Evolutionary conservation across 2,113 vertebrate species (phyloP).

Genomic region (Forbesichthys agassizii): DNA sequence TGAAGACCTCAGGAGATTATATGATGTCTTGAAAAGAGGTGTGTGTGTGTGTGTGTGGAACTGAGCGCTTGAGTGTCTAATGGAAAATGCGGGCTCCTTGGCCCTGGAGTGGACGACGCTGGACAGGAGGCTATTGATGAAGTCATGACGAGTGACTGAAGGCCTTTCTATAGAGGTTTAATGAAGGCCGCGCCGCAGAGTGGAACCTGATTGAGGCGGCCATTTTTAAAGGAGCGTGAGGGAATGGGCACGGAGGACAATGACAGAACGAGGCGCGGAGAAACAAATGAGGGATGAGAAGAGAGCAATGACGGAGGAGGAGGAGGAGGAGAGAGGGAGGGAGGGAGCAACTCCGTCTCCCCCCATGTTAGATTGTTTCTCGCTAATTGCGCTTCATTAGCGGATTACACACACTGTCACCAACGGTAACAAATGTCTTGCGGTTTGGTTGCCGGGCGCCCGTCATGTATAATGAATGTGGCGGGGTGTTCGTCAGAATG

Average conservation of each 20-base stretch:
- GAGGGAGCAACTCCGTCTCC: slow-evolving; percentile 43
- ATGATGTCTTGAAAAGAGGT: slow-evolving; percentile 80
- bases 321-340: slow-evolving; percentile 41
- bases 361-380: slow-evolving; percentile 77
- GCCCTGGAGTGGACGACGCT: slow-evolving; percentile 76
- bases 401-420: slow-evolving; percentile 79
- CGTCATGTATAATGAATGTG: slow-evolving; percentile 78
- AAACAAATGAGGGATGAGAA: not conserved
- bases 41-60: slow-evolving; percentile 8
- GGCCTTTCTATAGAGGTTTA: slow-evolving; percentile 40
- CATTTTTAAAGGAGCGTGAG: slow-evolving; percentile 9
- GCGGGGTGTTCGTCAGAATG: slow-evolving; percentile 75
- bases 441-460: slow-evolving; percentile 63
- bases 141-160: slow-evolving; percentile 70
- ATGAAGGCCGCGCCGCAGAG: slow-evolving; percentile 53
- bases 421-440: slow-evolving; percentile 71
- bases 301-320: slow-evolving; percentile 17
- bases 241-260: too few relatives aligned
- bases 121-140: slow-evolving; percentile 79
- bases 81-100: slow-evolving; percentile 88
- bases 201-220: slow-evolving; percentile 9
- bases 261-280: slow-evolving; percentile 5
- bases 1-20: slow-evolving; percentile 86
- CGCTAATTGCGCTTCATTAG: slow-evolving; percentile 72
- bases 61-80: slow-evolving; percentile 87